phyloP scores from a whole-genome alignment of 1,140 invertebrate genomes.

The Melitaea cinxia region DNA sequence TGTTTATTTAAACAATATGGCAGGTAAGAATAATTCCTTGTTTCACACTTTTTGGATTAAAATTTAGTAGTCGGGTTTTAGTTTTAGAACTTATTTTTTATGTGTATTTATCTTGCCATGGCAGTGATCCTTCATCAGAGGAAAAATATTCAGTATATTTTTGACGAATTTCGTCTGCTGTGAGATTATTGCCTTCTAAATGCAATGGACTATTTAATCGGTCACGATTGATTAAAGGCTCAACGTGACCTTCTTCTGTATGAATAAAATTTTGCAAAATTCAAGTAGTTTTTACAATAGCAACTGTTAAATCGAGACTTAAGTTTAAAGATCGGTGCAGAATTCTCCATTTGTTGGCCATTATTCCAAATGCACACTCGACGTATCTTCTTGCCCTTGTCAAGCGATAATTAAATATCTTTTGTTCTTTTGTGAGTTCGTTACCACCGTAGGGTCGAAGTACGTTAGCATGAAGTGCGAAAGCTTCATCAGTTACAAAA shows the following conservation, averaged over 20 bases:
- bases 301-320: neutral
- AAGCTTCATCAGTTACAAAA: conserved; percentile 33
- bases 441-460: conserved; percentile 62
- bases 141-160: conserved; percentile 1
- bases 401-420: conserved; percentile 76
- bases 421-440: conserved; percentile 47
- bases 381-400: conserved; percentile 44
- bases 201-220: neutral
- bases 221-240: neutral
- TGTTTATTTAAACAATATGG: conserved; percentile 11
- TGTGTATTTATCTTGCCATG: conserved; percentile 6
- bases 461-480: conserved; percentile 39
- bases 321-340: neutral
- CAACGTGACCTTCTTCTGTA: neutral
- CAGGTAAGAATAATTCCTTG: conserved; percentile 5
- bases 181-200: neutral
- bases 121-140: neutral
- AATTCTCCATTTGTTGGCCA: neutral
- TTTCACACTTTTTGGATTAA: conserved; percentile 9
- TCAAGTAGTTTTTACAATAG: neutral
- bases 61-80: conserved; percentile 10
- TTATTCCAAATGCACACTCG: conserved; percentile 32
- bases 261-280: conserved; percentile 2
- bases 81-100: conserved; percentile 11
- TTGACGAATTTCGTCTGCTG: neutral